Conservation (phyloP, 2,888 invertebrate species). For the Athrips mouffetella region DNA sequence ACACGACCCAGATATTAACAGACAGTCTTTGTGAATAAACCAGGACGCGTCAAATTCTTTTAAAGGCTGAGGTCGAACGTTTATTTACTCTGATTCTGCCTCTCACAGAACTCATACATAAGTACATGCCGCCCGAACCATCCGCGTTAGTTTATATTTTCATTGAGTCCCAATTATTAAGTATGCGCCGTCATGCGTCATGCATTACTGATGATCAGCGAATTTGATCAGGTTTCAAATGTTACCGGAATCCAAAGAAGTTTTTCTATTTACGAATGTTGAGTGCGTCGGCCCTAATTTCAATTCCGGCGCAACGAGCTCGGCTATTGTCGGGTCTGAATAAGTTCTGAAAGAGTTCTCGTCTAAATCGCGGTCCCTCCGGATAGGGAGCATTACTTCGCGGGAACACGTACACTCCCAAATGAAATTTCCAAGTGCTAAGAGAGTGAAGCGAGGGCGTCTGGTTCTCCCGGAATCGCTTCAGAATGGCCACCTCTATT, state of each 20-base stretch:
- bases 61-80: conserved; percentile 36
- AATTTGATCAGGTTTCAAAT: too few relatives aligned
- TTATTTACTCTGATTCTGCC: conserved; percentile 18
- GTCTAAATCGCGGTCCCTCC: conserved; percentile 50
- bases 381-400: conserved; percentile 57
- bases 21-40: conserved; percentile 32
- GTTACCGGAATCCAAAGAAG: too few relatives aligned
- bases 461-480: conserved; percentile 39
- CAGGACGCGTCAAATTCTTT: conserved; percentile 35
- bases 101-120: neutral
- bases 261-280: conserved; percentile 55
- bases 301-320: conserved; percentile 61
- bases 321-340: conserved; percentile 52
- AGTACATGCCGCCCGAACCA: too few relatives aligned
- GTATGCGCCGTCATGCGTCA: too few relatives aligned
- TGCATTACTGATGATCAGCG: too few relatives aligned
- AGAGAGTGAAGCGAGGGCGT: conserved; percentile 43
- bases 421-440: conserved; percentile 69
- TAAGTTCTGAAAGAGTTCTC: conserved; percentile 55
- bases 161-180: too few relatives aligned
- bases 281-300: conserved; percentile 45
- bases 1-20: conserved; percentile 40
- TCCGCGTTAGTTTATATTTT: too few relatives aligned
- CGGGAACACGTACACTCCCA: conserved; percentile 64
- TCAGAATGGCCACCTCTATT: conserved; percentile 41